A percentile compares a stretch with the other conserved stretches of the same genome.
phyloP scores from a whole-genome alignment of 1,140 invertebrate genomes.

The Drosophila ogumai region DNA sequence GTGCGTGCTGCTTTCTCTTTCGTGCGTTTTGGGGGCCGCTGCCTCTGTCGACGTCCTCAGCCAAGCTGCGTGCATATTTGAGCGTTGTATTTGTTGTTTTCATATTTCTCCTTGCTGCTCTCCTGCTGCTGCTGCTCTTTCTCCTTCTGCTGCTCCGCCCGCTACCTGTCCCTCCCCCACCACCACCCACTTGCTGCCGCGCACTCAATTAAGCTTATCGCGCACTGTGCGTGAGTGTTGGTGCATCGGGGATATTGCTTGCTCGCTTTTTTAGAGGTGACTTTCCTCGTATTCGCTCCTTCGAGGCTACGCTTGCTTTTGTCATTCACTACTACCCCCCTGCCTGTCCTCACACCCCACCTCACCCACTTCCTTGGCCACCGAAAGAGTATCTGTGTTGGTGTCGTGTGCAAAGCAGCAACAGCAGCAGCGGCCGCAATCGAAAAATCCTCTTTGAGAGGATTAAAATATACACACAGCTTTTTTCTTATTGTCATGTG shows the following conservation, averaged over 20 bases:
- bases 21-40: conserved; percentile 53
- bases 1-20: conserved; percentile 68
- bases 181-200: conserved; percentile 31
- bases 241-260: conserved; percentile 69
- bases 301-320: conserved; percentile 64
- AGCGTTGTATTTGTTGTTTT: conserved; percentile 44
- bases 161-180: neutral
- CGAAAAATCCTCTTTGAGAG: conserved; percentile 84
- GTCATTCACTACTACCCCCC: conserved; percentile 15
- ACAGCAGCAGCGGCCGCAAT: conserved; percentile 49
- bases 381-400: conserved; percentile 41
- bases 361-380: conserved; percentile 9
- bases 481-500: conserved; percentile 56
- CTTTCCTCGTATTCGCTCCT: conserved; percentile 76
- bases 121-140: conserved; percentile 54
- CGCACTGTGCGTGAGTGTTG: conserved; percentile 47
- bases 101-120: conserved; percentile 70
- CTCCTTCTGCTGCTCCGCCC: conserved; percentile 33
- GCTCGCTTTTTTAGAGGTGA: conserved; percentile 76
- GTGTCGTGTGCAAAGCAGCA: conserved; percentile 80
- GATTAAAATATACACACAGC: conserved; percentile 78
- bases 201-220: conserved; percentile 82
- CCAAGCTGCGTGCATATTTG: conserved; percentile 53
- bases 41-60: conserved; percentile 21
- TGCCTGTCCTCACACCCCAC: conserved; percentile 4